Conservation (phyloP, 2,888 invertebrate species). For the Epicampocera succincta region DNA sequence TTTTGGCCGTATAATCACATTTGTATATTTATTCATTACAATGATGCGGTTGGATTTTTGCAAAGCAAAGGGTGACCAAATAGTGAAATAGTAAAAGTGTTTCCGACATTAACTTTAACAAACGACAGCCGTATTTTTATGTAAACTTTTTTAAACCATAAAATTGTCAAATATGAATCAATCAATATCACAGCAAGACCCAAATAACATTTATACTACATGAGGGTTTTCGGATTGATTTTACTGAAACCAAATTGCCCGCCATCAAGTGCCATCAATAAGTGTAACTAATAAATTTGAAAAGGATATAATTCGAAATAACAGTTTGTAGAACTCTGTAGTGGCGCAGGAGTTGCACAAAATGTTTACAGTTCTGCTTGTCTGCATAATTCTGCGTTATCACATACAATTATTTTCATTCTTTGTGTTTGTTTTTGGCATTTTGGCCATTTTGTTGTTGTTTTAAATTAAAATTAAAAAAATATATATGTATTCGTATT, state of each 20-base stretch:
- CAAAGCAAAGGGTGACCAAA: slow-evolving; percentile 20
- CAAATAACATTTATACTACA: no score
- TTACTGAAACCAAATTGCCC: no score
- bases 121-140: neutral
- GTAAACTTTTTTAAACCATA: neutral
- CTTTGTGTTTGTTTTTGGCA: neutral
- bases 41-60: neutral
- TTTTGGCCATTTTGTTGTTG: slow-evolving; percentile 33
- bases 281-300: neutral
- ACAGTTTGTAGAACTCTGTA: slow-evolving; percentile 23
- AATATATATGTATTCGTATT: slow-evolving; percentile 62
- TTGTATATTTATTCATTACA: slow-evolving; percentile 62
- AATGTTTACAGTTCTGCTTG: neutral
- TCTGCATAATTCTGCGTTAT: slow-evolving; percentile 41
- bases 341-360: neutral
- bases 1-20: slow-evolving; percentile 72
- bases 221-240: no score
- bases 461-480: slow-evolving; percentile 64
- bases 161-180: slow-evolving; percentile 10
- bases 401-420: slow-evolving; percentile 10
- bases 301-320: neutral
- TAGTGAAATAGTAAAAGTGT: neutral
- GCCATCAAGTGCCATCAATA: no score
- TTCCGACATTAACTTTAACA: neutral
- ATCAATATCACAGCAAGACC: slow-evolving; percentile 2